Conservation (phyloP, 2,797 vertebrate species). For the Pristis pectinata region DNA sequence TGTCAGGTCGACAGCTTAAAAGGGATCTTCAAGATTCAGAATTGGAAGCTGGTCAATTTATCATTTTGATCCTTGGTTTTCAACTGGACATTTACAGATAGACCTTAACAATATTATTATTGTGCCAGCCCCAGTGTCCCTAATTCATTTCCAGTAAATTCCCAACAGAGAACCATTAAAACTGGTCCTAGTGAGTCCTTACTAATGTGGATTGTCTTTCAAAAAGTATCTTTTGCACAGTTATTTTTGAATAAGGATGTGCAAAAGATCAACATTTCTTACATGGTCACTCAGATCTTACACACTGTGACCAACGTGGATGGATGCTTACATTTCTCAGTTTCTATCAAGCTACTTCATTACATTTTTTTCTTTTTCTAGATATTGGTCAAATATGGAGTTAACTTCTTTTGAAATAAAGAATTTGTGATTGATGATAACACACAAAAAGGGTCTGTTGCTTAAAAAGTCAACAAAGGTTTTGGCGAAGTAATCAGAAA, state of each 20-base stretch:
- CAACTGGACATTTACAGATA: slow-evolving; percentile 10
- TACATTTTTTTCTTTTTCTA: neutral
- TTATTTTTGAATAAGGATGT: slow-evolving; percentile 21
- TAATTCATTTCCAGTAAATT: neutral
- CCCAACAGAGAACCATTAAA: slow-evolving; percentile 29
- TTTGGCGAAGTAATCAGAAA: neutral
- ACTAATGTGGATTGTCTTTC: slow-evolving; percentile 35
- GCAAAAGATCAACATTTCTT: slow-evolving; percentile 22
- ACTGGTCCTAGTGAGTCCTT: slow-evolving; percentile 27
- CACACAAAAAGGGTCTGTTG: slow-evolving; percentile 2
- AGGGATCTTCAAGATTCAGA: slow-evolving; percentile 14
- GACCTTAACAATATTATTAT: neutral
- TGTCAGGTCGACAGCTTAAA: neutral
- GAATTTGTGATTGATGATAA: slow-evolving; percentile 20
- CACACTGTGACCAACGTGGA: neutral
- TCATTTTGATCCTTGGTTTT: neutral
- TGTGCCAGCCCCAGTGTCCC: neutral
- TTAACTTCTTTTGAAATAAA: slow-evolving; percentile 25
- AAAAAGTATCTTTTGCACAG: slow-evolving; percentile 28
- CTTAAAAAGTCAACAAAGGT: neutral
- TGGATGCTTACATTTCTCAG: neutral
- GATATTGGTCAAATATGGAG: slow-evolving; percentile 4
- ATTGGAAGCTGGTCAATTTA: neutral
- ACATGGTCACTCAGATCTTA: slow-evolving; percentile 8
- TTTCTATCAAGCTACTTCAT: slow-evolving; percentile 25